Evolutionary conservation across 2,797 vertebrate species (phyloP), one percentile per base, ranked within the genome.

Genomic region (Melanotaenia trifasciata): DNA sequence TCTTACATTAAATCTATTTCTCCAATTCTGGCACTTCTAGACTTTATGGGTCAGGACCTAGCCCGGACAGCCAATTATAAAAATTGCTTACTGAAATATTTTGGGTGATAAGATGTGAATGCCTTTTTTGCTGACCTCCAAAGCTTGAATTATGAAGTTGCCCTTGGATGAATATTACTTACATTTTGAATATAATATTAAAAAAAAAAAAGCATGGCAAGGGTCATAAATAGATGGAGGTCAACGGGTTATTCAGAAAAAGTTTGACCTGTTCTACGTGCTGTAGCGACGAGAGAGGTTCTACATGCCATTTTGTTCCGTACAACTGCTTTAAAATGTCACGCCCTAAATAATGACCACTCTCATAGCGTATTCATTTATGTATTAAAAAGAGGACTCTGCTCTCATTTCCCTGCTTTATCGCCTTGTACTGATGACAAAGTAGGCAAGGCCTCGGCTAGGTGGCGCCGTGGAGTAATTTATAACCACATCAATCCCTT

Each of bases 281-380:
- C 67, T 35, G 78, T 54, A 61, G 68, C 74, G 74, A 74, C 12
- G 36, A 70, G 24, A 62, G 64, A 56, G 78, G 86, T 90, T 90
- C 89, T 89, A 86, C 90, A 89, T 89, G 88, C 89, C 88, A 86
- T 89, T 89, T 85, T 80, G 84, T 81, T 84, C 70, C 47, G 56
- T 79, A 69, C 81, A 84, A 85, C 83, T 84, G 86, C 85, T 87
- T 80, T 81, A 93, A 90, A 92, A 92, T 81, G 87, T 81, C 81
- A 78, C 79, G 83, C 87, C 85, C 90, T 95, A 94, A 95, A 94
- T 95, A 95, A 95, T 91, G 92, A 93, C 92, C 87, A 82, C 87
- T 93, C 93, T 95, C 94, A 94, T 94, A 94, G 91, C 89, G 90
- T 94, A 95, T 95, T 95, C 93, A 95, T 95, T 94, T 94, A 95